Conservation (phyloP, 2,797 vertebrate species). For the Delichon dasypus region DNA sequence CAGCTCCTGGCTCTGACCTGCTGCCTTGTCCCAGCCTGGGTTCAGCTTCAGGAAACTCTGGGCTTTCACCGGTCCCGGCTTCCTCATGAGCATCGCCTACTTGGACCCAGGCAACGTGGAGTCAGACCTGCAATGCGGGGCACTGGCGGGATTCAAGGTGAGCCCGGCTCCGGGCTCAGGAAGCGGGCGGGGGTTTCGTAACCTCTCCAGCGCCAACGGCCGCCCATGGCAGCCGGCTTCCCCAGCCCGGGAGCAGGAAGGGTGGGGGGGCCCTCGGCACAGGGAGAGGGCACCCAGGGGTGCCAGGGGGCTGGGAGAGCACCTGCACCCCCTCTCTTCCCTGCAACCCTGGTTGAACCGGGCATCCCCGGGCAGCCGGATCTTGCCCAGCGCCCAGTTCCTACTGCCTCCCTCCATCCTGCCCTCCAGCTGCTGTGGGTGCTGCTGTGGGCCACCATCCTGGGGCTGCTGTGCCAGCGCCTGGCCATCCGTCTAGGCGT, state of each 20-base stretch:
- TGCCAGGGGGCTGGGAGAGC: not conserved
- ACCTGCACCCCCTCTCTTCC: not conserved
- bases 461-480: conserved; percentile 79
- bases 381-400: not conserved
- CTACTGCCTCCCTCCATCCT: not conserved
- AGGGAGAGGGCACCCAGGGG: not conserved
- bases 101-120: conserved; percentile 82
- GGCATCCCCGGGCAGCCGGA: accelerated
- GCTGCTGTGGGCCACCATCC: conserved; percentile 75
- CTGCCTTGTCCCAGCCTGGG: conserved; percentile 40
- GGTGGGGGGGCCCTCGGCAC: not conserved
- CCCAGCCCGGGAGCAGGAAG: not conserved
- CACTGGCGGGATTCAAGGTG: conserved; percentile 79
- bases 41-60: conserved; percentile 81
- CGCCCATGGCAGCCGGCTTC: not conserved
- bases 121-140: conserved; percentile 78
- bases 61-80: conserved; percentile 81
- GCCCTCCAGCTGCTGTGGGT: conserved; percentile 79
- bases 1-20: not conserved
- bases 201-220: not conserved
- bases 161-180: not conserved
- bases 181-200: not conserved
- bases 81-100: conserved; percentile 84
- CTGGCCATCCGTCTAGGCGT: conserved; percentile 78
- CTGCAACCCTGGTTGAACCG: not conserved